Conservation (phyloP, 2,888 invertebrate species). For the Platerodrilus igneus region DNA sequence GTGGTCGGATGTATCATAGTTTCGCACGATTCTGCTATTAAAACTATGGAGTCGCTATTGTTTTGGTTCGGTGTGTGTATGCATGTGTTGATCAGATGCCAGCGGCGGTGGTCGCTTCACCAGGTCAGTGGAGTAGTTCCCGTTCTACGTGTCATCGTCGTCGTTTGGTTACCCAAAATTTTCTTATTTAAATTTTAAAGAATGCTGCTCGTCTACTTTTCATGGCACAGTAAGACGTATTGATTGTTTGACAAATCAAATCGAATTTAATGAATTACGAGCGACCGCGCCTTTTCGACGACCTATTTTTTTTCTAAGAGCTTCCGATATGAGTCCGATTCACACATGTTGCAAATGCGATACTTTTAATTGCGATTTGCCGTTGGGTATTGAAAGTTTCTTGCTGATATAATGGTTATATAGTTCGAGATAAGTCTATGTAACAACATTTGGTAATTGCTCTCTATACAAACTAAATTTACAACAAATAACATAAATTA, state of each 20-base stretch:
- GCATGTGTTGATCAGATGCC: conserved; percentile 23
- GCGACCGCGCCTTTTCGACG: conserved; percentile 15
- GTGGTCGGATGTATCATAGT: conserved; percentile 27
- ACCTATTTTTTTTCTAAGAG: no score
- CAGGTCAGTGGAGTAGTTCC: conserved; percentile 30
- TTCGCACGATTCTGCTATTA: conserved; percentile 25
- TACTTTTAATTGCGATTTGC: no score
- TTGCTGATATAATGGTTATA: no score
- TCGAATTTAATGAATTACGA: conserved; percentile 21
- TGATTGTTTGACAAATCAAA: conserved; percentile 25
- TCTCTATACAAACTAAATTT: no score
- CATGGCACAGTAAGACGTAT: conserved; percentile 22
- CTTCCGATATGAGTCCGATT: no score
- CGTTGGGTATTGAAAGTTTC: no score
- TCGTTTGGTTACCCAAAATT: conserved; percentile 28
- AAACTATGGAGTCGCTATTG: conserved; percentile 26
- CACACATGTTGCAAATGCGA: no score
- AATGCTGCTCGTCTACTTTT: conserved; percentile 30
- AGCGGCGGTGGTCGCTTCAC: conserved; percentile 22
- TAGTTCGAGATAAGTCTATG: no score
- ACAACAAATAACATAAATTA: no score
- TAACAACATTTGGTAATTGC: no score
- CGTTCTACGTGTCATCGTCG: conserved; percentile 16
- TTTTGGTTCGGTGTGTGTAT: no score
- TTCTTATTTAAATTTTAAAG: conserved; percentile 31